phyloP scores from a whole-genome alignment of 2,888 invertebrate genomes.

The Colletes collaris region DNA sequence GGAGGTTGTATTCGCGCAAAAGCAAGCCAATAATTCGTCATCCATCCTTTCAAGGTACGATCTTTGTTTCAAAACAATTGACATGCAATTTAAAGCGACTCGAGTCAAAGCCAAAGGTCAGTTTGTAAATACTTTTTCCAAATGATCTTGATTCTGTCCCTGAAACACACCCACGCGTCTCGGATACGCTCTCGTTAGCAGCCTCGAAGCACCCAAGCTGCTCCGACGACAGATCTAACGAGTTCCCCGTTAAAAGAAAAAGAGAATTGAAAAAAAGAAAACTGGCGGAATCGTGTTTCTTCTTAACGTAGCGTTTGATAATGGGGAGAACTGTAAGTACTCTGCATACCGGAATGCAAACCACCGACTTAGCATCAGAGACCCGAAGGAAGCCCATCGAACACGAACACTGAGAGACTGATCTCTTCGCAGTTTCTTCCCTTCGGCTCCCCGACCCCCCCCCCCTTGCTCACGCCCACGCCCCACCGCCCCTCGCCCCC shows the following conservation, averaged over 20 bases:
- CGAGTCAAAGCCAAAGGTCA: no score
- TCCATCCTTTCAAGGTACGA: no score
- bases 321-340: slow-evolving; percentile 49
- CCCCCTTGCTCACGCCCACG: not conserved
- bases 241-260: not conserved
- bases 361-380: slow-evolving; percentile 10
- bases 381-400: slow-evolving; percentile 10
- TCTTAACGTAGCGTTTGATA: slow-evolving; percentile 39
- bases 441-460: no score
- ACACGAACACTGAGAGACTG: slow-evolving; percentile 13
- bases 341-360: slow-evolving; percentile 44
- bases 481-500: not conserved
- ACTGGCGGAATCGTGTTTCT: slow-evolving; percentile 31
- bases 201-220: not conserved
- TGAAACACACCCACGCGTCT: not conserved
- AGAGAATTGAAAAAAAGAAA: not conserved
- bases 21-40: no score
- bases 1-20: no score
- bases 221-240: no score
- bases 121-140: no score
- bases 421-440: no score
- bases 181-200: not conserved
- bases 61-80: no score
- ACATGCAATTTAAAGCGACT: no score
- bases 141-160: no score